Base-by-base conservation (phyloP, 2,113 vertebrate species). In the Cyprinus carpio region DNA sequence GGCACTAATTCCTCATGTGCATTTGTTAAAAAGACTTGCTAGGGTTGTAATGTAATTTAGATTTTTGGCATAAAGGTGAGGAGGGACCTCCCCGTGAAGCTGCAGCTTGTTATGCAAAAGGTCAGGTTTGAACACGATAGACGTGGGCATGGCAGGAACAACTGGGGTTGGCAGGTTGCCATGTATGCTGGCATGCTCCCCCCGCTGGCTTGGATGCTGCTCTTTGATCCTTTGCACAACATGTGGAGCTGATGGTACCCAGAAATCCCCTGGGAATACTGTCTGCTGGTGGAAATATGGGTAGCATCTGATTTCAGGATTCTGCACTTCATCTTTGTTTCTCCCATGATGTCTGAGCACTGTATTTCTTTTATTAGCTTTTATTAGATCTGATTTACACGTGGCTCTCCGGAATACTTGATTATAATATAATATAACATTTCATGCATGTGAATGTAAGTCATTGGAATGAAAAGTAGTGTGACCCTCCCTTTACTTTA, bases 201-300 rank as follows among this genome's bases (percentile, higher is more conserved):
- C 71, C 49, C 34, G 72, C 74, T 85, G 76, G 75, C 86, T 83
- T 23, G 72, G 46, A 18, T 81, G 69, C 83, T 81, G 79, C 23
- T 10, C 76, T 85, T 87, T 90, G 85, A 90, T 86, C 89, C 71
- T 82, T 34, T 25, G 29, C 46, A 75, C 27, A 83, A 89, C 77
- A 85, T 83, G 75, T 82, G 76, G 60, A 10, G 43, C 75, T 62
- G 71, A 82, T 87, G 81, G 25, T 84, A 84, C 71, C 79, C 77
- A 76, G 78, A 81, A 85, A 76, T 20, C 60, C 74, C 84, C 62
- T 77, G 37, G n/a, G 43, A 69, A 40, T 56, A 2, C 54, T 64
- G 12, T 72, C 58, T 83, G 62, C 31, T 75, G 46, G 80, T 78
- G 56, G 74, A 88, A 83, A 77, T 85, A 81, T 87, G 67, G 58